Evolutionary conservation across 92 coral and sea anemone species (phyloP).

Genomic region (Heteractis magnifica): DNA sequence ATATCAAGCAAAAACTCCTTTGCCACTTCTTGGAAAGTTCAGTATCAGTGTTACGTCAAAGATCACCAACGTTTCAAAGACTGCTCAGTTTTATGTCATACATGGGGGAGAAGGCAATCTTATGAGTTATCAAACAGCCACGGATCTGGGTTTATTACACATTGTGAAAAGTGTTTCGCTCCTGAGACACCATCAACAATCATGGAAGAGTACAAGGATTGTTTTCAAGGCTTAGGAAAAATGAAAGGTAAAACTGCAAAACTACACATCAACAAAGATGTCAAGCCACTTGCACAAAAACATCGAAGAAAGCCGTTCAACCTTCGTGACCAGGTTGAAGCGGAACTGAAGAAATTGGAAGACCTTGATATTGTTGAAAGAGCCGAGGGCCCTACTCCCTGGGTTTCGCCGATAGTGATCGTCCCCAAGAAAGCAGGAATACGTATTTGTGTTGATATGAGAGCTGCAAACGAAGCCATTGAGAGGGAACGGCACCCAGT

Average conservation of each 20-base stretch:
- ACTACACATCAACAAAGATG: conserved; percentile 15
- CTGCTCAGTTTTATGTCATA: background rate
- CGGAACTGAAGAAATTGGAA: conserved; percentile 27
- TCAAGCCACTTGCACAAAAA: conserved; percentile 24
- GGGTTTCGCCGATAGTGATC: too few relatives aligned
- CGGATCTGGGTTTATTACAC: conserved; percentile 34
- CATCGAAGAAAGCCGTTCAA: conserved; percentile 19
- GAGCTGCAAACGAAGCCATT: too few relatives aligned
- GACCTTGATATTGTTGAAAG: background rate
- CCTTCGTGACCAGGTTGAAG: conserved; percentile 7
- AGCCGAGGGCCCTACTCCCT: too few relatives aligned
- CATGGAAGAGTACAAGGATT: conserved; percentile 26
- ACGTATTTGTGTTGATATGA: too few relatives aligned
- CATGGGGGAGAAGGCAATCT: too few relatives aligned
- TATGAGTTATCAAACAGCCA: conserved; percentile 28
- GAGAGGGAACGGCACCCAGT: too few relatives aligned
- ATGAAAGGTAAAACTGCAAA: conserved; percentile 35
- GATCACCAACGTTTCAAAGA: too few relatives aligned
- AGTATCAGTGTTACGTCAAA: too few relatives aligned
- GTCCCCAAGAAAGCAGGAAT: too few relatives aligned
- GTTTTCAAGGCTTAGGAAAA: conserved; percentile 41
- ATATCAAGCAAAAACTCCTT: too few relatives aligned
- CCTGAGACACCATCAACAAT: background rate
- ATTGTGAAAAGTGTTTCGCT: conserved; percentile 24
- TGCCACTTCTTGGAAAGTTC: conserved; percentile 1